A percentile compares a stretch with the other conserved stretches of the same genome.
These are phyloP conservation scores for Petrocephalus zakoni DNA, from an alignment of 2,113 vertebrate genomes.

Conservation along the genomic window DNA sequence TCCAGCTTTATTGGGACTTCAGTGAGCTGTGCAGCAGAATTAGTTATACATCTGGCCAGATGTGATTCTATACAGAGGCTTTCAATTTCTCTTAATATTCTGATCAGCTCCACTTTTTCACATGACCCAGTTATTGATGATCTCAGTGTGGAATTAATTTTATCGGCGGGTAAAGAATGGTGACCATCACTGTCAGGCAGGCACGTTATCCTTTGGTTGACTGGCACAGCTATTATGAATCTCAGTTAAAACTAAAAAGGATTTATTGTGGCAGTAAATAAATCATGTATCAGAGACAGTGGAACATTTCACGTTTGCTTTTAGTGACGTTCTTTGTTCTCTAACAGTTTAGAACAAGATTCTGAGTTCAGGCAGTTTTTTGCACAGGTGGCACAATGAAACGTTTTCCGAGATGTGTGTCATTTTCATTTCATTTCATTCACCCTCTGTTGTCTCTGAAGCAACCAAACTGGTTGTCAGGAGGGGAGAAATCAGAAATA, in stretches of 20 bases:
- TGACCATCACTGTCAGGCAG: background rate
- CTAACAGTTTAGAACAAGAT: background rate
- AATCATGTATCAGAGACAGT: background rate
- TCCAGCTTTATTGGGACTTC: conserved; percentile 44
- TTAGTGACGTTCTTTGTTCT: background rate
- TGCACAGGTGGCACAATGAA: background rate
- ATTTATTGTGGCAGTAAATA: background rate
- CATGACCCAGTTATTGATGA: background rate
- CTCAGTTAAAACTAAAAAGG: background rate
- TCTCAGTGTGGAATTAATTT: background rate
- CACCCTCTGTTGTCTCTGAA: background rate
- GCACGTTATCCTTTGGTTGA: background rate
- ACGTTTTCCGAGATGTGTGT: background rate
- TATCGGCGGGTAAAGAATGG: background rate
- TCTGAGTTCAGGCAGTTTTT: background rate
- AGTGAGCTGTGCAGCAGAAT: background rate
- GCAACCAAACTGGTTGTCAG: background rate
- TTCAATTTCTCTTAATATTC: background rate
- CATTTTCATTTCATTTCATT: background rate
- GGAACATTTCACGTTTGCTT: background rate
- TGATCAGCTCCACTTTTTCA: background rate
- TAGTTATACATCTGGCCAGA: background rate
- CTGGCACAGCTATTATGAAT: background rate
- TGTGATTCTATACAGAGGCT: background rate
- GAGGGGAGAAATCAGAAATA: background rate